Percentiles rank a stretch among this genome's conserved stretches.
These are phyloP conservation scores for Lepas anatifera DNA, from an alignment of 2,888 invertebrate genomes.

Conservation along the genomic window DNA sequence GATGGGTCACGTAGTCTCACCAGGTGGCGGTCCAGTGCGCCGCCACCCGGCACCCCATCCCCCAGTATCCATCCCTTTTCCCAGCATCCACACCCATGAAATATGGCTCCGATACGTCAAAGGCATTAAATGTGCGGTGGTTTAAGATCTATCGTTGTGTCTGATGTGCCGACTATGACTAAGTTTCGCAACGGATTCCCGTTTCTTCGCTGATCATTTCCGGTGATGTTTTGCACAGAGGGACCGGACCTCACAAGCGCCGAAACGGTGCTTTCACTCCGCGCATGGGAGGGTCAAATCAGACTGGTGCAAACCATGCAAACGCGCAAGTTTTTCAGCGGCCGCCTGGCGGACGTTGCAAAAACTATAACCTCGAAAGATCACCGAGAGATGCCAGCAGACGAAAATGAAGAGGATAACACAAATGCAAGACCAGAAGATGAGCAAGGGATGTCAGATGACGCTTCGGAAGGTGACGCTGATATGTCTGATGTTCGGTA, in stretches of 20 bases:
- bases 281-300: slow-evolving; percentile 4
- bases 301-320: not conserved
- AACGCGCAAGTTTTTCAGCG: not conserved
- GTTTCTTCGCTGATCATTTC: too few species aligned
- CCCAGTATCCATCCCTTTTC: too few species aligned
- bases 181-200: too few species aligned
- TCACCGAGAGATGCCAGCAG: not conserved
- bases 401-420: not conserved
- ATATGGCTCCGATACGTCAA: too few species aligned
- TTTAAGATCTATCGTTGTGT: too few species aligned
- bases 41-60: too few species aligned
- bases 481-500: not conserved
- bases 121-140: too few species aligned
- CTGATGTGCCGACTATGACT: too few species aligned
- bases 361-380: not conserved
- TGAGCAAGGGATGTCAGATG: not conserved
- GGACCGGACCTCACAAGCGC: not conserved
- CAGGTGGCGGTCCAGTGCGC: too few species aligned
- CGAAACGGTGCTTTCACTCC: not conserved
- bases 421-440: not conserved
- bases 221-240: too few species aligned
- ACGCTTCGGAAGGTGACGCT: not conserved
- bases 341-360: not conserved
- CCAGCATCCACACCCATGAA: too few species aligned
- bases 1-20: too few species aligned